phyloP scores from a whole-genome alignment of 2,888 invertebrate species.

The Drosophila multiciliata region DNA sequence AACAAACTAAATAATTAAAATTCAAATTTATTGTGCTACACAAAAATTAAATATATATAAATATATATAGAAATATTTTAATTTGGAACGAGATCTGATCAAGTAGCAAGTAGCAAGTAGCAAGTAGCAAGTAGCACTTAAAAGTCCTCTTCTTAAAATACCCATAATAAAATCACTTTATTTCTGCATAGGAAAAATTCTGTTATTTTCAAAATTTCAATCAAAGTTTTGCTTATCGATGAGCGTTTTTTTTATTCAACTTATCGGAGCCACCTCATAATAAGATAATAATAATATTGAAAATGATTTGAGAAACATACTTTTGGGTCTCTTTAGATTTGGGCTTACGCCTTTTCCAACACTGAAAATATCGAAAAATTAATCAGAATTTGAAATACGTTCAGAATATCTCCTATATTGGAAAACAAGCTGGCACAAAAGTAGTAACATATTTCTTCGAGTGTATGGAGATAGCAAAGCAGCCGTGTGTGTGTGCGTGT shows the following conservation, averaged over 20 bases:
- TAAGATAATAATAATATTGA: background rate
- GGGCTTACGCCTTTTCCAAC: background rate
- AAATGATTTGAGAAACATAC: background rate
- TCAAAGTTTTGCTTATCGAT: background rate
- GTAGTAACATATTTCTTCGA: background rate
- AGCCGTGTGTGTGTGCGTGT: slow-evolving; percentile 50
- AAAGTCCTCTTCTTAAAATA: no score
- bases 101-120: no score
- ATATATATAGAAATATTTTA: no score
- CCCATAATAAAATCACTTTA: no score
- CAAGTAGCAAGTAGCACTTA: no score
- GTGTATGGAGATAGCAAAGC: background rate
- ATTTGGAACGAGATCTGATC: no score
- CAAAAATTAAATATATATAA: no score
- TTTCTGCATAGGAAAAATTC: no score
- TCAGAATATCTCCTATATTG: no score
- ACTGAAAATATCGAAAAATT: background rate
- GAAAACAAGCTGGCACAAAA: background rate
- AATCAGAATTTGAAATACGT: no score
- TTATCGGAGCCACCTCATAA: background rate
- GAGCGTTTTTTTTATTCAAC: background rate
- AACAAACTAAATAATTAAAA: no score
- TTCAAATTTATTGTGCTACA: no score
- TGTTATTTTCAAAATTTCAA: background rate
- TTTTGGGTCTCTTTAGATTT: background rate